A percentile compares a stretch with the other conserved stretches of the same genome.
Evolutionary conservation across 2,888 invertebrate species (phyloP).

Genomic region (Heliconius aoede): DNA sequence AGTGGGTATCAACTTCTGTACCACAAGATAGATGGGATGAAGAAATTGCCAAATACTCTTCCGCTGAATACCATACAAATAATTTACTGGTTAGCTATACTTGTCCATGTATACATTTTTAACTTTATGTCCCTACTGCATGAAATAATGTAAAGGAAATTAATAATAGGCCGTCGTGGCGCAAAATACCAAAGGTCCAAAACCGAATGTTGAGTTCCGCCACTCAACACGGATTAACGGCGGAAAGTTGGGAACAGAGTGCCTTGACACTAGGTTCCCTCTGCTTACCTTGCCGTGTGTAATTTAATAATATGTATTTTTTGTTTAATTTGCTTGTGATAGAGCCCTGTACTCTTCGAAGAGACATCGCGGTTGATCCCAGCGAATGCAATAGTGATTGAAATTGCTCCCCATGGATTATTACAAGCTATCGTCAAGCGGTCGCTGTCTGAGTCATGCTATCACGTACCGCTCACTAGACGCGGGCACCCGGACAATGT

Average conservation of each 20-base stretch:
- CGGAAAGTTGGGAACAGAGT: no score
- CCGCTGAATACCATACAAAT: slow-evolving; percentile 93
- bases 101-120: background rate
- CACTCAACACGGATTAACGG: no score
- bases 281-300: no score
- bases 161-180: no score
- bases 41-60: slow-evolving; percentile 79
- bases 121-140: no score
- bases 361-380: slow-evolving; percentile 91
- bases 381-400: slow-evolving; percentile 90
- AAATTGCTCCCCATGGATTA: slow-evolving; percentile 95
- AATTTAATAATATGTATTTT: no score
- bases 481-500: slow-evolving; percentile 85
- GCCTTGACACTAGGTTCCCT: no score
- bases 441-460: slow-evolving; percentile 81
- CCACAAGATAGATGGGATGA: slow-evolving; percentile 85
- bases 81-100: slow-evolving; percentile 85
- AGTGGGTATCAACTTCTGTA: slow-evolving; percentile 93
- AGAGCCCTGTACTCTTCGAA: slow-evolving; percentile 89
- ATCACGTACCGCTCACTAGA: slow-evolving; percentile 89
- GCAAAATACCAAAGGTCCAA: no score
- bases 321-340: slow-evolving; percentile 56
- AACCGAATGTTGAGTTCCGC: no score
- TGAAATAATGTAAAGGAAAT: no score
- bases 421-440: slow-evolving; percentile 86